Conservation (phyloP, 2,888 invertebrate species). For the Melanotus villosus region DNA sequence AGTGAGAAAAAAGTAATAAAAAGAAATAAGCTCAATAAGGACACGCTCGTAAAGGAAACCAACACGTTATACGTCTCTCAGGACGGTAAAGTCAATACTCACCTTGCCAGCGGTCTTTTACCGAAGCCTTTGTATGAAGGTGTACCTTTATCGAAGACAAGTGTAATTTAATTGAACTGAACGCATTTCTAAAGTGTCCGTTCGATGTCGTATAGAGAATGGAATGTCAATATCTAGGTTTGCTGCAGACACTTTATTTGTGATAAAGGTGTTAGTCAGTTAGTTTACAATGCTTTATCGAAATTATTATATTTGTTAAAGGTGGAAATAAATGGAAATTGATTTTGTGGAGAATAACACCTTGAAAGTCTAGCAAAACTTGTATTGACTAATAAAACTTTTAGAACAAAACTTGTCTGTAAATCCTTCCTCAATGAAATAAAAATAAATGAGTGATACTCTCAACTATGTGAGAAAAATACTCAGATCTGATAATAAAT, state of each 20-base stretch:
- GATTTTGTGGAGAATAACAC: no score
- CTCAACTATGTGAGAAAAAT: no score
- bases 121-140: neutral
- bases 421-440: no score
- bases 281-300: no score
- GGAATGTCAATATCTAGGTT: neutral
- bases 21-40: constrained; percentile 12
- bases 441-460: no score
- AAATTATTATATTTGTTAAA: no score
- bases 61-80: constrained; percentile 9
- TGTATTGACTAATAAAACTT: no score
- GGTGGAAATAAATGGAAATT: no score
- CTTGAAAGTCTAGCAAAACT: no score
- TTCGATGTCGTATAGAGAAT: neutral
- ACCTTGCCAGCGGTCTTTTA: neutral
- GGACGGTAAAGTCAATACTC: constrained; percentile 11
- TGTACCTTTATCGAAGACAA: constrained; percentile 14
- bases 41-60: constrained; percentile 9
- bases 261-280: no score
- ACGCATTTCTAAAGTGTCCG: constrained; percentile 1
- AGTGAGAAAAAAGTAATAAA: constrained; percentile 14
- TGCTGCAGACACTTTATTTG: neutral
- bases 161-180: constrained; percentile 1
- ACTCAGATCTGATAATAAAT: no score
- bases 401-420: no score